phyloP scores from a whole-genome alignment of 2,888 invertebrate genomes.

The Ametastegia equiseti region DNA sequence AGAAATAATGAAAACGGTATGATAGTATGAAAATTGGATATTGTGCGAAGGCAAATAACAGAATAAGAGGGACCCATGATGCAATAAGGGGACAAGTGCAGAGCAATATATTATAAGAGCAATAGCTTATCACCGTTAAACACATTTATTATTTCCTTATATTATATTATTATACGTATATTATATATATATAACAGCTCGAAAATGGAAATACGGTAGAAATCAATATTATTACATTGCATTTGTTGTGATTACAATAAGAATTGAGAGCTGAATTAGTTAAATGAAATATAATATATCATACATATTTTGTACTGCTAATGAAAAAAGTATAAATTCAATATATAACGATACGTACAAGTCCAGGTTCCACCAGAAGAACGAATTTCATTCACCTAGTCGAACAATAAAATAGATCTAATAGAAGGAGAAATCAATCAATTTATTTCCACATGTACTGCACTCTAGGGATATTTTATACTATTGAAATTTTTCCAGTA shows the following conservation, averaged over 20 bases:
- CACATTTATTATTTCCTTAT: constrained; percentile 49
- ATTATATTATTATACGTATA: constrained; percentile 45
- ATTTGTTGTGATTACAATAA: constrained; percentile 33
- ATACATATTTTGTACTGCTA: constrained; percentile 29
- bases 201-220: constrained; percentile 43
- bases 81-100: too few relatives aligned
- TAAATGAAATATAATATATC: constrained; percentile 33
- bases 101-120: too few relatives aligned
- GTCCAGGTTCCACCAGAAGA: neutral
- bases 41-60: neutral
- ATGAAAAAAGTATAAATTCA: neutral
- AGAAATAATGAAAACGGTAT: neutral
- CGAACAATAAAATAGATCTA: neutral
- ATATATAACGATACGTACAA: neutral
- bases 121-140: constrained; percentile 43
- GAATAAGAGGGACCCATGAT: neutral
- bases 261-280: constrained; percentile 16
- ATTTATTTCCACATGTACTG: neutral
- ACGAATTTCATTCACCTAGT: constrained; percentile 4
- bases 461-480: neutral
- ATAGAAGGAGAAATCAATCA: constrained; percentile 2
- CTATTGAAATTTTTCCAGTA: neutral
- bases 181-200: constrained; percentile 40
- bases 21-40: neutral
- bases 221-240: constrained; percentile 37